Percentiles rank a stretch among this genome's conserved stretches.
Conservation (phyloP, 2,888 invertebrate species). For the Mimas tiliae region DNA sequence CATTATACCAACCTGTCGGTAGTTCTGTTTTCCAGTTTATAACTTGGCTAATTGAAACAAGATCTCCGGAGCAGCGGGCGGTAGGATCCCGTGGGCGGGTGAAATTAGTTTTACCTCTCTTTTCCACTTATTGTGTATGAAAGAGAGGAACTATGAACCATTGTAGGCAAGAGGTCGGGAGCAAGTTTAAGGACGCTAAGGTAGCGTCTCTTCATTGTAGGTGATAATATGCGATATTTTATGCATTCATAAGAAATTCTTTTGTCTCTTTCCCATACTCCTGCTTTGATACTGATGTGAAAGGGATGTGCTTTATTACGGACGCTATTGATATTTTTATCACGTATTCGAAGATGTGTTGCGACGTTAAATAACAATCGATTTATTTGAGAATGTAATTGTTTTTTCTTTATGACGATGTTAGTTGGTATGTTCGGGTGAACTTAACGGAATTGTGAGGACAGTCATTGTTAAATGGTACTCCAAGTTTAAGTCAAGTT, state of each 20-base stretch:
- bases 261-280: constrained; percentile 8
- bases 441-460: background rate
- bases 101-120: constrained; percentile 50
- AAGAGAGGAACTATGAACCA: constrained; percentile 47
- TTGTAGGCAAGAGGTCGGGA: constrained; percentile 43
- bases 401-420: background rate
- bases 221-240: constrained; percentile 28
- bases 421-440: background rate
- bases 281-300: background rate
- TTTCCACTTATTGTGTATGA: constrained; percentile 41
- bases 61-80: constrained; percentile 63
- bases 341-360: constrained; percentile 15
- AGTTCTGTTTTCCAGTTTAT: constrained; percentile 41
- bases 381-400: constrained; percentile 20
- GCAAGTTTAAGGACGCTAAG: constrained; percentile 45
- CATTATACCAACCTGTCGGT: constrained; percentile 16
- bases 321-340: constrained; percentile 20
- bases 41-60: constrained; percentile 72
- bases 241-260: constrained; percentile 24
- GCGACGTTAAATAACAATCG: constrained; percentile 21
- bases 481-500: background rate
- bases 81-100: constrained; percentile 62
- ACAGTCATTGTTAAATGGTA: background rate
- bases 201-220: constrained; percentile 26
- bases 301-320: background rate